A percentile compares a stretch with the other conserved stretches of the same genome.
phyloP scores from a whole-genome alignment of 1,140 invertebrate species.

The Eueides isabella region DNA sequence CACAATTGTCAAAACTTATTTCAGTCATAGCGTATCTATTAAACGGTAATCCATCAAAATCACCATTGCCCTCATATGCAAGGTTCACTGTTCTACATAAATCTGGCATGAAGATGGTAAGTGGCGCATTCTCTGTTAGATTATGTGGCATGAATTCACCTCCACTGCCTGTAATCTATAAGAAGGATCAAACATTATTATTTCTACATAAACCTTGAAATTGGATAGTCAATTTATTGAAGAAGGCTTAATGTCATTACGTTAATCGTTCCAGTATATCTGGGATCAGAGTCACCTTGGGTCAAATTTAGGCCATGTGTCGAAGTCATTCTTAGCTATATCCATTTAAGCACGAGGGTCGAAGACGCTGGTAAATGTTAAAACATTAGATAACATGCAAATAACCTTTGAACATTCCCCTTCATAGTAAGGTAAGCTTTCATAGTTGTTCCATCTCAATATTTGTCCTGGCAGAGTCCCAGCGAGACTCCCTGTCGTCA shows the following conservation, averaged over 20 bases:
- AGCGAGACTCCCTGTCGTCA: conserved; percentile 85
- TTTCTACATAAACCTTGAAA: too few species aligned
- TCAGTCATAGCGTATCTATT: conserved; percentile 83
- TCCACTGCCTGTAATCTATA: conserved; percentile 85
- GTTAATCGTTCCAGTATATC: too few species aligned
- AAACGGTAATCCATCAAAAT: conserved; percentile 81
- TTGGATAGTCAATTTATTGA: too few species aligned
- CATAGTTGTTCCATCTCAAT: conserved; percentile 86
- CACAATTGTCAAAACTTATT: conserved; percentile 85
- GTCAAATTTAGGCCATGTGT: too few species aligned
- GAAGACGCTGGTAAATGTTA: too few species aligned
- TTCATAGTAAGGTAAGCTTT: conserved; percentile 83
- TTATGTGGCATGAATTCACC: conserved; percentile 90
- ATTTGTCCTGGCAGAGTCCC: conserved; percentile 85
- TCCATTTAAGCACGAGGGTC: too few species aligned
- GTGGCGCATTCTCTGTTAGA: conserved; percentile 80
- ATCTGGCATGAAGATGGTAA: conserved; percentile 86
- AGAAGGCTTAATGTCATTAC: too few species aligned
- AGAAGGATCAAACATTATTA: neutral
- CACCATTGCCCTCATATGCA: conserved; percentile 82
- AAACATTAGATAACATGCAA: too few species aligned
- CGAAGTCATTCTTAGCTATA: too few species aligned
- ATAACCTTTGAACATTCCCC: conserved; percentile 82
- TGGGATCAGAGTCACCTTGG: too few species aligned
- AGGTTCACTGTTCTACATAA: conserved; percentile 86